Conservation (phyloP, 2,888 invertebrate genomes). For the Chydorus sphaericus region DNA sequence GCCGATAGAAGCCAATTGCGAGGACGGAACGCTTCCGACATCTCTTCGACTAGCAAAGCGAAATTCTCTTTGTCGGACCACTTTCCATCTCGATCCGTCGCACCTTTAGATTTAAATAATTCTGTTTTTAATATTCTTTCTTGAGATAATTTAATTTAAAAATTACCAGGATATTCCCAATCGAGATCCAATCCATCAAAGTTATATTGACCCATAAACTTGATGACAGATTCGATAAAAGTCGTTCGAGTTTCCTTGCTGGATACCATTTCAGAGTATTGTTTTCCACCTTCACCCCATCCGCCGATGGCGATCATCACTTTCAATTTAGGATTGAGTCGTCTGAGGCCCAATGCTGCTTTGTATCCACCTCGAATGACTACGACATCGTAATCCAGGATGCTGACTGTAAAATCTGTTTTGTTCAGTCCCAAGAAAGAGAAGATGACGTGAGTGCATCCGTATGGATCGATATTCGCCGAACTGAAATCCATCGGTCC, state of each 20-base stretch:
- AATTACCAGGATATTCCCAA: conserved; percentile 83
- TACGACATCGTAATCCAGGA: conserved; percentile 54
- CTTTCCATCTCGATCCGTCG: conserved; percentile 32
- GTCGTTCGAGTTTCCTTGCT: conserved; percentile 35
- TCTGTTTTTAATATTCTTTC: too few relatives aligned
- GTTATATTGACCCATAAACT: conserved; percentile 59
- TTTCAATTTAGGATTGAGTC: conserved; percentile 25
- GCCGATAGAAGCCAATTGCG: conserved; percentile 42
- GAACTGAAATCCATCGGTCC: conserved; percentile 47
- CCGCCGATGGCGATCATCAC: conserved; percentile 31
- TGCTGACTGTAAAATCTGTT: conserved; percentile 42
- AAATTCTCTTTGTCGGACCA: conserved; percentile 40
- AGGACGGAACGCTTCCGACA: conserved; percentile 42
- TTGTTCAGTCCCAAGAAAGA: conserved; percentile 54
- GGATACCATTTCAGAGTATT: conserved; percentile 24
- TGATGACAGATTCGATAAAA: conserved; percentile 57
- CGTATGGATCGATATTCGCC: conserved; percentile 45
- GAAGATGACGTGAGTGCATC: conserved; percentile 60
- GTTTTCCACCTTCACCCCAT: conserved; percentile 29
- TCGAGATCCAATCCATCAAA: conserved; percentile 88
- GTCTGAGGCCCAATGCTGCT: conserved; percentile 25
- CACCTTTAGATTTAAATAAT: too few relatives aligned
- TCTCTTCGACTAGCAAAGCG: conserved; percentile 41
- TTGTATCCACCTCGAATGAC: conserved; percentile 45
- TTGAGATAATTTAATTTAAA: conserved; percentile 76